These are phyloP conservation scores for Drosophila saltans DNA, from an alignment of 1,140 invertebrate genomes.

Conservation along the genomic window DNA sequence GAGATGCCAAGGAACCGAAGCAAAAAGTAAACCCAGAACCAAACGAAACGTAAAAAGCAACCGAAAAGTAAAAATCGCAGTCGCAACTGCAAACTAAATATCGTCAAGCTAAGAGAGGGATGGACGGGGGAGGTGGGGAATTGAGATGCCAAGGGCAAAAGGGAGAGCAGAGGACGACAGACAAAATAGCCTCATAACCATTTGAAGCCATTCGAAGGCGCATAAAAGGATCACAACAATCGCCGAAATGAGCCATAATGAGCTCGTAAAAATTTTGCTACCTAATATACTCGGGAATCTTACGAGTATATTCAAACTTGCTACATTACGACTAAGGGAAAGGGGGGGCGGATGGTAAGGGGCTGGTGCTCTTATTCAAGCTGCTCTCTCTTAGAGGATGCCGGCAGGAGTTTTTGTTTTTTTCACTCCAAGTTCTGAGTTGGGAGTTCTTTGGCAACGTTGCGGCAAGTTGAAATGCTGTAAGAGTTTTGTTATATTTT, in stretches of 20 bases:
- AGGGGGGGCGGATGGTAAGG: background rate
- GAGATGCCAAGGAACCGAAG: conserved; percentile 39
- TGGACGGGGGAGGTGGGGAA: conserved; percentile 33
- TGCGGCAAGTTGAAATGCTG: conserved; percentile 21
- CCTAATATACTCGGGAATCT: conserved; percentile 83
- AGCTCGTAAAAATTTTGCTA: conserved; percentile 84
- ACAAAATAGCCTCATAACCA: conserved; percentile 83
- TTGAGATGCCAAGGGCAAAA: conserved; percentile 26
- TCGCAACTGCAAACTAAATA: conserved; percentile 81
- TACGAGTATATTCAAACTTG: conserved; percentile 82
- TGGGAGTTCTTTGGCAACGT: too few species aligned
- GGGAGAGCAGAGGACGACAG: conserved; percentile 58
- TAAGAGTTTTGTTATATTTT: background rate
- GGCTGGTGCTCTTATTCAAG: conserved; percentile 6
- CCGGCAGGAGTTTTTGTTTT: too few species aligned
- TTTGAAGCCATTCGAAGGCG: conserved; percentile 83
- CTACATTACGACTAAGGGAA: conserved; percentile 57
- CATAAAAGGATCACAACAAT: conserved; percentile 84
- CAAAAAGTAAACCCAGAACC: conserved; percentile 52
- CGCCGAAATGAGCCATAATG: conserved; percentile 84
- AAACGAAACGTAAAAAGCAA: conserved; percentile 46
- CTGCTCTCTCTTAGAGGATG: too few species aligned
- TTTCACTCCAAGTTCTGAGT: too few species aligned
- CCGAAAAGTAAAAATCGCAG: conserved; percentile 75
- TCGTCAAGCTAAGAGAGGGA: conserved; percentile 31